Conservation (phyloP, 2,113 vertebrate genomes). For the Ammodramus savannarum region DNA sequence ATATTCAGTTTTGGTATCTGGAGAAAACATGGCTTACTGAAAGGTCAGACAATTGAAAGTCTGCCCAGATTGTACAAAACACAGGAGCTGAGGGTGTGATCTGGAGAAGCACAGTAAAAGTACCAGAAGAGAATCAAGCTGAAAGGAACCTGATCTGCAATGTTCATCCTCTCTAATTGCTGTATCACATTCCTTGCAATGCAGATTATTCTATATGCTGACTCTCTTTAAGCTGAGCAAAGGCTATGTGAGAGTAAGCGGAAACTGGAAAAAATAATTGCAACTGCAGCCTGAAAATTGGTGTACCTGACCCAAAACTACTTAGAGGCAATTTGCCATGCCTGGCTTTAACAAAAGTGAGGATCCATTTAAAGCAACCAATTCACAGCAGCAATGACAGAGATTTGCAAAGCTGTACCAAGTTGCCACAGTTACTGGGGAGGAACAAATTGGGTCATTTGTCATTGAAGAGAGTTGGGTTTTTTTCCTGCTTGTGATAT, state of each 20-base stretch:
- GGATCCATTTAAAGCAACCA: conserved; percentile 6
- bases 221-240: background rate
- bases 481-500: background rate
- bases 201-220: background rate
- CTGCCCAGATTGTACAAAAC: conserved; percentile 9
- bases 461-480: background rate
- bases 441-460: conserved; percentile 30
- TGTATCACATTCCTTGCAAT: background rate
- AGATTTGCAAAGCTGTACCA: background rate
- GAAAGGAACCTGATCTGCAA: background rate
- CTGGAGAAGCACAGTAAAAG: background rate
- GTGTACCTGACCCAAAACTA: conserved; percentile 18
- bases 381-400: background rate
- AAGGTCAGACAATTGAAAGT: conserved; percentile 52
- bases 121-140: background rate
- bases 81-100: background rate
- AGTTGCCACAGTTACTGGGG: background rate
- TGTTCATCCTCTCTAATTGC: background rate
- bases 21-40: conserved; percentile 51
- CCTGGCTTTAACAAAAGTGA: background rate
- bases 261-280: conserved; percentile 12
- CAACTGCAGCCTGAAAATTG: conserved; percentile 8
- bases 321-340: conserved; percentile 7
- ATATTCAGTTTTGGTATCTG: conserved; percentile 62
- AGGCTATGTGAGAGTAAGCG: background rate